phyloP scores from a whole-genome alignment of 2,113 vertebrate species.

The Romanogobio albipinnatus region DNA sequence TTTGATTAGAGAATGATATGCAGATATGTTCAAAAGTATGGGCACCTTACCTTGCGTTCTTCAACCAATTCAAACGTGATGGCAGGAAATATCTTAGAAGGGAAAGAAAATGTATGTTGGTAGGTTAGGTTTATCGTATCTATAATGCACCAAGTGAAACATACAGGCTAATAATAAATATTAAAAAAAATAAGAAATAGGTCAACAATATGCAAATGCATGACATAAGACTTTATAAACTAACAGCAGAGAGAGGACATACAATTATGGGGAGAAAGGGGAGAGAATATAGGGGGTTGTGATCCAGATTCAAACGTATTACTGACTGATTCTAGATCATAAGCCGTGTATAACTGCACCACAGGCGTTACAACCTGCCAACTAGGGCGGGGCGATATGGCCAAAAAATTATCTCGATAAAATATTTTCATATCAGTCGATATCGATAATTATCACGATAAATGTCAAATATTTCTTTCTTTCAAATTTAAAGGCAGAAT shows the following conservation, averaged over 20 bases:
- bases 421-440: too few species aligned
- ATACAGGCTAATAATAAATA: not conserved
- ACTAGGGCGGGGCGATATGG: too few species aligned
- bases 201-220: not conserved
- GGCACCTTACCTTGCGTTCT: slow-evolving; percentile 84
- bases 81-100: slow-evolving; percentile 84
- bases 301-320: not conserved
- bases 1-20: not conserved
- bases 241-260: not conserved
- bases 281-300: not conserved
- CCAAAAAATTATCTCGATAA: too few species aligned
- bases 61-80: slow-evolving; percentile 89
- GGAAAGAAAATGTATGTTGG: not conserved
- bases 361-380: too few species aligned
- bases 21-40: not conserved
- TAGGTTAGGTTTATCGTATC: not conserved
- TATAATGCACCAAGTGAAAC: not conserved
- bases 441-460: too few species aligned
- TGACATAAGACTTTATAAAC: not conserved
- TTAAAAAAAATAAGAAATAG: not conserved
- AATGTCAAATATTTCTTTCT: too few species aligned
- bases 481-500: too few species aligned
- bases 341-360: too few species aligned
- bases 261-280: not conserved
- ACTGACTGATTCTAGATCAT: not conserved